These are phyloP conservation scores for Lasioglossum calceatum DNA, from an alignment of 2,888 invertebrate genomes.

Conservation along the genomic window DNA sequence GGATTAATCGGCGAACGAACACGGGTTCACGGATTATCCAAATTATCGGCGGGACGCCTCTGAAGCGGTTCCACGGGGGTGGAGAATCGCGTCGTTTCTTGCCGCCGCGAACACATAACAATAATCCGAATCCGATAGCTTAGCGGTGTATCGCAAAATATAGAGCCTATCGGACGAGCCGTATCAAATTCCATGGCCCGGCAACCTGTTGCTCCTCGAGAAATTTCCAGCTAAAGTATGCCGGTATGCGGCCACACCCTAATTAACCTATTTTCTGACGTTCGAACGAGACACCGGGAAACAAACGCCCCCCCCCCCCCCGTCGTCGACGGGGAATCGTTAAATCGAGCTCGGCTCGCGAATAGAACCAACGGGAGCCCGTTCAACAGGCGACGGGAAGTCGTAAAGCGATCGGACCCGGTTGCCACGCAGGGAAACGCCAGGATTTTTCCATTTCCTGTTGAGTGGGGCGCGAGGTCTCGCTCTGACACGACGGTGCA, in stretches of 20 bases:
- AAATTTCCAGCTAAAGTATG: conserved; percentile 62
- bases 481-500: background rate
- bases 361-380: background rate
- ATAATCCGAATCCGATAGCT: conserved; percentile 42
- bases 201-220: conserved; percentile 60
- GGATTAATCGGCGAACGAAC: background rate
- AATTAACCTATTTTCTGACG: conserved; percentile 54
- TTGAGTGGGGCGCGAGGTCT: background rate
- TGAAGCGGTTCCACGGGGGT: background rate
- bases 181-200: conserved; percentile 60
- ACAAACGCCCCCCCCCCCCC: background rate
- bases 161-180: conserved; percentile 46
- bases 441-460: conserved; percentile 22
- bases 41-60: background rate
- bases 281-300: conserved; percentile 31
- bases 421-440: background rate
- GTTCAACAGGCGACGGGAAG: conserved; percentile 1
- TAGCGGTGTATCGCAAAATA: conserved; percentile 30
- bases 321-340: background rate
- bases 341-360: background rate
- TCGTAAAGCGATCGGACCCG: background rate
- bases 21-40: background rate
- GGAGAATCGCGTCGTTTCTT: background rate
- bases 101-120: background rate
- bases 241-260: conserved; percentile 46